phyloP scores from a whole-genome alignment of 2,113 vertebrate genomes.

The Sorex fumeus region DNA sequence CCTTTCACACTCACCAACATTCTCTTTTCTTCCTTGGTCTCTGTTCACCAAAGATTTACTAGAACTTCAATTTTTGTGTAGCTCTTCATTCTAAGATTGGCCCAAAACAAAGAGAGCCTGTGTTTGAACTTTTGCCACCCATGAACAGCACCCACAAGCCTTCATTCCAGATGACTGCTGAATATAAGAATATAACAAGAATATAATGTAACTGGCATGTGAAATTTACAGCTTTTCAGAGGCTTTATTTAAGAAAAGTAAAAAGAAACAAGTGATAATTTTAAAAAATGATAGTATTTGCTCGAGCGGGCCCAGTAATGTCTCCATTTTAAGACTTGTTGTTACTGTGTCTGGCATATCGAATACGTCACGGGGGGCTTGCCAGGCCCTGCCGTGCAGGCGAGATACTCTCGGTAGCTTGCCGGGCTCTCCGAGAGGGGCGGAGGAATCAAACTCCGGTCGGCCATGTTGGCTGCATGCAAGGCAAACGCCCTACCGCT shows the following conservation, averaged over 20 bases:
- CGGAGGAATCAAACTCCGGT: no score
- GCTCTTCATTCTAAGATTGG: constrained; percentile 39
- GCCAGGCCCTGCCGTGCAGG: no score
- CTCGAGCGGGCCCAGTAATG: no score
- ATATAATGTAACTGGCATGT: neutral
- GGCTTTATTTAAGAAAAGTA: neutral
- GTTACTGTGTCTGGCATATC: no score
- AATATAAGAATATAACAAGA: no score
- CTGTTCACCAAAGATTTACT: neutral
- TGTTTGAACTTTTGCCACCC: neutral
- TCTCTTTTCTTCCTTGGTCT: neutral
- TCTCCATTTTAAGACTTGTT: no score
- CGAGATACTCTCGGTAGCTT: no score
- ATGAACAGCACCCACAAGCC: neutral
- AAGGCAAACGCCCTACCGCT: no score
- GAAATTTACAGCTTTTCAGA: neutral
- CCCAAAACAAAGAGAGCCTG: neutral
- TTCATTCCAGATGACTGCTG: neutral
- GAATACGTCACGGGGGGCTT: no score
- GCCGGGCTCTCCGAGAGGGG: no score
- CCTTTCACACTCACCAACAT: neutral
- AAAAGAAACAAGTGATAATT: constrained; percentile 51
- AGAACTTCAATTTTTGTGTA: neutral
- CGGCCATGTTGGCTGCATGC: no score
- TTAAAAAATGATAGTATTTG: constrained; percentile 16